Evolutionary conservation across 2,888 invertebrate species (phyloP), one percentile per base, ranked within the genome.

Genomic region (Drosophila pseudotakahashii): DNA sequence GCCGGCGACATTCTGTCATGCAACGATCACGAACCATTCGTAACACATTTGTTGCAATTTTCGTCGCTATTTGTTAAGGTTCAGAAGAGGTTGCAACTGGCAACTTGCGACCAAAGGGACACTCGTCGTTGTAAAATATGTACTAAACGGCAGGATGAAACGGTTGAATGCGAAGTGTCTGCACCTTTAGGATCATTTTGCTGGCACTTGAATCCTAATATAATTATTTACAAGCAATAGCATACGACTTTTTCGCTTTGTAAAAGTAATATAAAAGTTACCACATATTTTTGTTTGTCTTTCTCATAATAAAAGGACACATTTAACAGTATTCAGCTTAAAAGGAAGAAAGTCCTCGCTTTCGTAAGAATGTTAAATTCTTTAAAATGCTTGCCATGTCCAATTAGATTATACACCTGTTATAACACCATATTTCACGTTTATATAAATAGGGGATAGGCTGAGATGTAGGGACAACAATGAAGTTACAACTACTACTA

Each of bases 21-120:
- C 78, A 76, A 82, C 84, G 81, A 83, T 83, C 89, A 88, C 86
- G 86, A 88, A 84, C 64, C 79, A 88, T 88, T 87, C 89, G 86
- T 87, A 87, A 88, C 86, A 87, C 89, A 88, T 87, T 87, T 87
- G 89, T 87, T 87, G 87, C 83, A 84, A 88, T 85, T 87, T 88
- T 87, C 86, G 77, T 88, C 77, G 85, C 87, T 84, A 87, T 89
- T 87, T 87, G 87, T 87, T 88, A 82, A 68, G 88, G 82, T 86
- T 88, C 79, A 81, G 71, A 68, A 13, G 81, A 76, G 80, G 53
- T 79, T 83, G 87, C 69, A 62, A 41, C 54, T 79, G 72, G 87
- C 69, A 60, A 41, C 54, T 79, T 76, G 87, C 69, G 58, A 36
- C 54, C 47, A 53, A 55, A 70, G 67, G 67, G 59, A 51, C 42